Base-by-base conservation (phyloP, 23 tunicate genomes). In the Halocynthia roretzi region DNA sequence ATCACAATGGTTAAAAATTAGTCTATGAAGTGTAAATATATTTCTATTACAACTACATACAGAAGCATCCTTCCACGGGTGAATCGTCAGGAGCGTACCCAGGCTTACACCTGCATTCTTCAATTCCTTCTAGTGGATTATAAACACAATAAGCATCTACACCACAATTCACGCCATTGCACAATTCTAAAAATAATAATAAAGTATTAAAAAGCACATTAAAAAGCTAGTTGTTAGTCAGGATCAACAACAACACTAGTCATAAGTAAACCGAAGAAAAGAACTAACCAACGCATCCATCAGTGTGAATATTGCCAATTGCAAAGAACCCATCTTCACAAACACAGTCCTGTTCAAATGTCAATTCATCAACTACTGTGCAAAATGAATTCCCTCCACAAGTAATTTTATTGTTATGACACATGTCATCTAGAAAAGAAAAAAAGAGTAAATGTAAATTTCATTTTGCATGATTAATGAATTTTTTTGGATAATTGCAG, bases 321-420 rank as follows among this genome's bases (percentile, higher is more conserved):
- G 22, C 31, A 48, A 20, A 65, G 19, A 65, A 65, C 19, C 70
- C 70, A 8, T 65, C 70, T 65, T 65, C 31, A 15, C 70, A 65
- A 5, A 65, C 70, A 65, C 70, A 65, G 22, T 40, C 70, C 19
- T 65, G 70, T 65, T 65, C 19, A 40, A 40, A 40, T 65, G 70
- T 10, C 48, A 6, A 9, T 11, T 9, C 19, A 48, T 65, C 31
- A 9, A 65, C 19, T 5, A 65, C 19, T 0, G 10, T 9, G 6
- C 70, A 65, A 10, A 8, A 8, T 2, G 70, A 65, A 65, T 65
- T 65, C 22, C 0, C 10, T 10, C 19, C 70, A 65, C 70, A 65
- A 8, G 15, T 10, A 11, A 65, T 9, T 20, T 65, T 48, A 20
- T 48, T 48, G 31, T 65, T 65, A 20, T 40, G 10, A 2, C 70